Percentiles rank a stretch among this genome's conserved stretches.
These are phyloP conservation scores for Actenoides hombroni DNA, from an alignment of 2,113 vertebrate species.

Conservation along the genomic window DNA sequence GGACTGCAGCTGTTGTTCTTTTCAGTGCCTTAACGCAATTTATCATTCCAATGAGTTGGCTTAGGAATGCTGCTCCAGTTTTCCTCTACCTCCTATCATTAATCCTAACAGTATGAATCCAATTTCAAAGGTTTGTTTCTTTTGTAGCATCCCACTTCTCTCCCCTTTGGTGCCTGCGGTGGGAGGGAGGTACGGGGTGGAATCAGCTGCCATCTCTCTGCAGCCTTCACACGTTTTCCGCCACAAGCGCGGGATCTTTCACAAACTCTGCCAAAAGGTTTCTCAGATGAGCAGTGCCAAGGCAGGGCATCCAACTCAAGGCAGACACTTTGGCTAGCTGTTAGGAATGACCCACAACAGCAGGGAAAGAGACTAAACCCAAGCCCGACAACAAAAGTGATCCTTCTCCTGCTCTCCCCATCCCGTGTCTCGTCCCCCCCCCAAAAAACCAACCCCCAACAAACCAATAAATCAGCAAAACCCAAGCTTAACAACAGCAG, in stretches of 20 bases:
- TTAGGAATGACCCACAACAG: not conserved
- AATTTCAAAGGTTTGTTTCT: slow-evolving; percentile 58
- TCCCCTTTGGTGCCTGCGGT: slow-evolving; percentile 17
- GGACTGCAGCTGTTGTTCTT: slow-evolving; percentile 75
- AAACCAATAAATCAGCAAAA: not conserved
- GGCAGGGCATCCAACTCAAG: not conserved
- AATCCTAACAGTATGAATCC: slow-evolving; percentile 68
- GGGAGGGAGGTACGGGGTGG: not conserved
- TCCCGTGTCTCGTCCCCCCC: too few relatives aligned
- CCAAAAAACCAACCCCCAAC: not conserved
- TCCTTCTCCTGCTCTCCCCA: accelerated
- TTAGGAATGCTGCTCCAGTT: slow-evolving; percentile 47
- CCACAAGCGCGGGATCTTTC: not conserved
- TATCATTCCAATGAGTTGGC: slow-evolving; percentile 69
- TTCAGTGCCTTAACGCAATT: slow-evolving; percentile 67
- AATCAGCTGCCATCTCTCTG: not conserved
- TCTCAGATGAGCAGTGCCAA: not conserved
- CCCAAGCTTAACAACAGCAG: not conserved
- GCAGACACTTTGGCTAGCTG: not conserved
- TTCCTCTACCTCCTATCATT: slow-evolving; percentile 62
- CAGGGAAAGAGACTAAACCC: not conserved
- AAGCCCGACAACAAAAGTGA: not conserved
- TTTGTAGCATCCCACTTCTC: slow-evolving; percentile 16
- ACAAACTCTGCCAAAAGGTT: slow-evolving; percentile 1
- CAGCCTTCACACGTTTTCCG: not conserved